A percentile compares a stretch with the other conserved stretches of the same genome.
phyloP scores from a whole-genome alignment of 92 coral and sea anemone genomes.

The Scolanthus callimorphus region DNA sequence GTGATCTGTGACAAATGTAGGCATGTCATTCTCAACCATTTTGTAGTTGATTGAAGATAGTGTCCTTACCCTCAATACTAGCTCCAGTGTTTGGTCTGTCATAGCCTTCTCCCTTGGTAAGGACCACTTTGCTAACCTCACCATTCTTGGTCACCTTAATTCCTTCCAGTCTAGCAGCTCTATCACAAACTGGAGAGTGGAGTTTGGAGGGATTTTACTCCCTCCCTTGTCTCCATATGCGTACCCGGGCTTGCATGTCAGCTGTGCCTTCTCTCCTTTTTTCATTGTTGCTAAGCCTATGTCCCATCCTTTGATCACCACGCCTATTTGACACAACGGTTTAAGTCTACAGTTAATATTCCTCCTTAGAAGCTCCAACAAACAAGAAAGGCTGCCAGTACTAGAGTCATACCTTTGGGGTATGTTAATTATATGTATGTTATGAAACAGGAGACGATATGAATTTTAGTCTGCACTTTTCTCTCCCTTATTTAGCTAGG shows the following conservation, averaged over 20 bases:
- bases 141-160: conserved; percentile 75
- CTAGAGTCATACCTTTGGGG: too few species aligned
- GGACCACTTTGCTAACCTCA: conserved; percentile 59
- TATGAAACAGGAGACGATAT: too few species aligned
- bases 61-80: conserved; percentile 66
- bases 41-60: too few species aligned
- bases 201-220: conserved; percentile 76
- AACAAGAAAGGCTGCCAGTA: too few species aligned
- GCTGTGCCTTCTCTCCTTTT: conserved; percentile 50
- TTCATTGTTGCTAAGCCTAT: conserved; percentile 78
- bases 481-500: too few species aligned
- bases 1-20: too few species aligned
- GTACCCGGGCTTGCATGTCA: conserved; percentile 73
- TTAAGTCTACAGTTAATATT: too few species aligned
- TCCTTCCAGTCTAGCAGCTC: conserved; percentile 75
- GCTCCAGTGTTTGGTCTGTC: conserved; percentile 80
- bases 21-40: too few species aligned
- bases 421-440: too few species aligned
- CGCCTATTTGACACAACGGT: too few species aligned
- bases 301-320: conserved; percentile 90
- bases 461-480: too few species aligned
- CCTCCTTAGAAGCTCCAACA: too few species aligned
- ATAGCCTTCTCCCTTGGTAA: conserved; percentile 71
- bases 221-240: conserved; percentile 82
- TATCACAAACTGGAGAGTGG: conserved; percentile 76